Base-by-base conservation (phyloP, 2,113 vertebrate species). In the Hippocampus zosterae region DNA sequence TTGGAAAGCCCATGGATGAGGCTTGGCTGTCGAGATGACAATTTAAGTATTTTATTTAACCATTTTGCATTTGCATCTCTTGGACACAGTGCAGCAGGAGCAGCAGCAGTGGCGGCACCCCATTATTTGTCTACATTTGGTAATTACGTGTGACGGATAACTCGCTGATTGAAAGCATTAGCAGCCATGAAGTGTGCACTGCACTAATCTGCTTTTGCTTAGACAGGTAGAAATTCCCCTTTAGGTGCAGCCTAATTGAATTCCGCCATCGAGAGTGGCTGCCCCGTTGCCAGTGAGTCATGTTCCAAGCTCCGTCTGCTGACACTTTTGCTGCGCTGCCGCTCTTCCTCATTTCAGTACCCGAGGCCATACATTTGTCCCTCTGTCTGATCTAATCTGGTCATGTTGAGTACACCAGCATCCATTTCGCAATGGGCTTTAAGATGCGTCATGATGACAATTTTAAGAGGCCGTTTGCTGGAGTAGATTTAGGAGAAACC, bases 181-280 rank as follows among this genome's bases (percentile, higher is more conserved):
- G 70, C 5, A 46, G 64, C 61, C 61, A 64, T 64, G 40, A 64
- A 64, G 62, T 64, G 27, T 33, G 40, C 40, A 44, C 62, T 64
- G 40, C 37, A 44, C 62, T 64, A 42, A 44, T 64, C 62, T 44
- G 40, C 62, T 85, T 88, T 69, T 88, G 88, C 87, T 88, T 87
- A 88, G 77, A 86, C 82, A 37, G 82, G 79, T 77, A 55, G 79
- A 88, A 84, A 73, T 65, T 81, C 77, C 72, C 74, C 77, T 72
- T 3, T 63, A 81, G 76, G 64, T 48, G 2, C n/a, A 60, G 71
- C 74, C 73, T 84, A 82, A 84, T 85, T 76, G 81, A 85, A 77
- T 73, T 64, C 65, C 56, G 21, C 68, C 48, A 68, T 76, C 73
- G 65, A 73, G 75, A 76, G 76, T 67, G 65, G 71, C 59, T 69